phyloP scores from a whole-genome alignment of 2,113 vertebrate genomes.

The Macquaria australasica region DNA sequence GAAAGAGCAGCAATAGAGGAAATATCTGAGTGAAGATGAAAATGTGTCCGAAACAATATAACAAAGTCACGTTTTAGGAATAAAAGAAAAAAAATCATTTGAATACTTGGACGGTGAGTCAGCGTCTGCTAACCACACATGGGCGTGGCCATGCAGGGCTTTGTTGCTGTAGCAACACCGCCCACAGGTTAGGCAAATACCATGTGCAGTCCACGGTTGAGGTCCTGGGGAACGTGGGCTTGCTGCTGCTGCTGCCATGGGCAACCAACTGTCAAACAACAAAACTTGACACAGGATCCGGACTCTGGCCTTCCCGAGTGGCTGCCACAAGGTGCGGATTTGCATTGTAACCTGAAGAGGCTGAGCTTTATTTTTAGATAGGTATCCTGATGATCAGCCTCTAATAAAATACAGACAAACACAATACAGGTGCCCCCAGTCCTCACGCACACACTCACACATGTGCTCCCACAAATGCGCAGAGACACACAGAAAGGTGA shows the following conservation, averaged over 20 bases:
- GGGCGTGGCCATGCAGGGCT: slow-evolving; percentile 79
- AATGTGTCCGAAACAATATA: slow-evolving; percentile 5
- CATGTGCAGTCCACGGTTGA: slow-evolving; percentile 57
- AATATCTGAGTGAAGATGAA: not conserved
- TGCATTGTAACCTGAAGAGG: slow-evolving; percentile 72
- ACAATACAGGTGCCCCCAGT: slow-evolving; percentile 35
- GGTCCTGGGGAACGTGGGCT: slow-evolving; percentile 44
- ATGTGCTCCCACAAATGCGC: not conserved
- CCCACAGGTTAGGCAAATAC: slow-evolving; percentile 80
- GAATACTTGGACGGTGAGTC: slow-evolving; percentile 79
- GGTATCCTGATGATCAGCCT: slow-evolving; percentile 33
- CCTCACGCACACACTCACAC: not conserved
- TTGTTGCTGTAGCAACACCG: slow-evolving; percentile 76
- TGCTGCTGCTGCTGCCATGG: slow-evolving; percentile 65
- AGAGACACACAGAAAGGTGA: slow-evolving; percentile 48
- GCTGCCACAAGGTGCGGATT: slow-evolving; percentile 55
- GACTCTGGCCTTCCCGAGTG: slow-evolving; percentile 55
- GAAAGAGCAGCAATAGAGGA: not conserved
- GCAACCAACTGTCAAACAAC: slow-evolving; percentile 80
- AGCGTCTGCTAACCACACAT: slow-evolving; percentile 65
- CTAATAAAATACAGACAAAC: slow-evolving; percentile 32
- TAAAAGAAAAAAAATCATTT: not conserved
- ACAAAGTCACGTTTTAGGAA: slow-evolving; percentile 9
- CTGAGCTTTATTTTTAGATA: slow-evolving; percentile 72
- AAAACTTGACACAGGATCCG: slow-evolving; percentile 73